Percentiles rank a stretch among this genome's conserved stretches.
Evolutionary conservation across 2,888 invertebrate genomes (phyloP).

Genomic region (Ectemnius lituratus): DNA sequence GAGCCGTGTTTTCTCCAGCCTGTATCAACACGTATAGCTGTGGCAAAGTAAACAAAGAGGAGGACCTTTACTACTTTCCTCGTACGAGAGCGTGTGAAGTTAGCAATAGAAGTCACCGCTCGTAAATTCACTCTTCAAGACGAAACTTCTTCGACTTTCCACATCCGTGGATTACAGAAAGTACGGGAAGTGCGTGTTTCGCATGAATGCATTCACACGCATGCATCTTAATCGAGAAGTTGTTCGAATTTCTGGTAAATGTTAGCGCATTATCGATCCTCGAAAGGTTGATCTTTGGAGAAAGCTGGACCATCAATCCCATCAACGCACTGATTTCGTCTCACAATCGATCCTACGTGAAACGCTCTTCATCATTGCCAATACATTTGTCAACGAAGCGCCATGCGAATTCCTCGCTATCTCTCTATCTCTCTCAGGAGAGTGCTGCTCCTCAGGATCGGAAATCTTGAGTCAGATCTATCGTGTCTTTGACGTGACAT

Average conservation of each 20-base stretch:
- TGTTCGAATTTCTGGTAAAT: not conserved
- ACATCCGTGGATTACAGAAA: not conserved
- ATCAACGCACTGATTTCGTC: constrained; percentile 25
- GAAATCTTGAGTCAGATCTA: too few species aligned
- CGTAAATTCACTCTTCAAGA: not conserved
- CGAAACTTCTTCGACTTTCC: not conserved
- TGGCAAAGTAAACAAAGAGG: too few species aligned
- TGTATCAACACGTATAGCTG: too few species aligned
- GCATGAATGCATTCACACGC: not conserved
- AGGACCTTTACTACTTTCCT: too few species aligned
- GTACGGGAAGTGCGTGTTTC: not conserved
- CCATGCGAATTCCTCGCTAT: constrained; percentile 11
- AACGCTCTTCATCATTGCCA: constrained; percentile 45
- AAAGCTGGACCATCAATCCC: constrained; percentile 2
- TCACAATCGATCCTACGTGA: constrained; percentile 40
- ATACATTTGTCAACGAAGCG: constrained; percentile 41
- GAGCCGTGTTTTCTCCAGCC: too few species aligned
- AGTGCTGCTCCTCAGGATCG: not conserved
- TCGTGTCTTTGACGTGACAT: too few species aligned
- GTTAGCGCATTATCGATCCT: constrained; percentile 11
- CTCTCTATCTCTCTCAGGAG: not conserved
- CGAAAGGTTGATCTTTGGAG: constrained; percentile 23
- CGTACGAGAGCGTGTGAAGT: too few species aligned
- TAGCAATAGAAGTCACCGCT: too few species aligned
- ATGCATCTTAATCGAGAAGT: not conserved